Base-by-base conservation (phyloP, 2,888 invertebrate genomes). In the Trachelus tabidus region DNA sequence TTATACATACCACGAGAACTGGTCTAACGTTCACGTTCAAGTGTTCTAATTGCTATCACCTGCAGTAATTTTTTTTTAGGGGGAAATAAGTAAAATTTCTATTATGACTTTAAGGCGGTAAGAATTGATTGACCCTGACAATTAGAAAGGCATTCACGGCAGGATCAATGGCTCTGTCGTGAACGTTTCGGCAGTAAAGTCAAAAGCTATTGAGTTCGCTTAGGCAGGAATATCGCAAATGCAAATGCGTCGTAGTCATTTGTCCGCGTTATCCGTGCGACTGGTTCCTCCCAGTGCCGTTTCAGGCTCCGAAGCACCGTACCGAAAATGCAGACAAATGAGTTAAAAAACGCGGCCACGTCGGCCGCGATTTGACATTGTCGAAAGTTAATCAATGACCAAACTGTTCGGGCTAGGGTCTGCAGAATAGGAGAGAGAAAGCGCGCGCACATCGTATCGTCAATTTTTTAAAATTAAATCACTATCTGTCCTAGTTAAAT, bases 401-500 rank as follows among this genome's bases (percentile, higher is more conserved):
- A 77, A 85, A 86, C 85, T 85, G 85, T 81, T 81, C 82, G 80
- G 80, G 82, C 81, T 23, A 23, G 56, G 56, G 56, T 56, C 56
- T 23, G 56, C 56, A 56, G 56, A 56, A 56, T 23, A 56, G 56
- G 56, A 56, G 23, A 56, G 56, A 56, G 56, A 56, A 12, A 56
- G 69, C 15, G 77, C 68, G 68, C 74, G 79, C 81, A 81, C 83
- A 87, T 86, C 87, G 90, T 90, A 90, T 90, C 90, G 91, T 90
- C 90, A 90, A 91, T 91, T 91, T 91, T 90, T 90, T 86, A 88
- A 91, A 91, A 91, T 91, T 90, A 90, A 91, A 91, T 91, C 91
- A 91, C 90, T 88, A 90, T 90, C 90, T 90, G 91, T 91, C 90
- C 91, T 91, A 91, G 91, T 91, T 91, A 90, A 90, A 91, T 87